A percentile compares a stretch with the other conserved stretches of the same genome.
phyloP scores from a whole-genome alignment of 2,888 invertebrate genomes.

The Euproctis similis region DNA sequence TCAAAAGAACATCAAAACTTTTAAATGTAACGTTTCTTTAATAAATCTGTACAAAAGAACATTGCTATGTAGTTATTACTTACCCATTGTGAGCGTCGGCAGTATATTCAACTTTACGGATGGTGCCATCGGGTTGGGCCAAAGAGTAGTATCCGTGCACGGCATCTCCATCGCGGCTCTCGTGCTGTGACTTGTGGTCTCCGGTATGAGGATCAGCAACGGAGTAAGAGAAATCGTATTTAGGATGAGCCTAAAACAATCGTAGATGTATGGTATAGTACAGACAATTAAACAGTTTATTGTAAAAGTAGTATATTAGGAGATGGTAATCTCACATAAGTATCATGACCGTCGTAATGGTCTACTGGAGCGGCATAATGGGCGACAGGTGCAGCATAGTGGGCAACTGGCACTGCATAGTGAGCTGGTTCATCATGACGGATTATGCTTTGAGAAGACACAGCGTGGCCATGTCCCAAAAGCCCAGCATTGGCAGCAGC shows the following conservation, averaged over 20 bases:
- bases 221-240: slow-evolving; percentile 69
- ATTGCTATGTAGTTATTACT: no score
- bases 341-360: slow-evolving; percentile 25
- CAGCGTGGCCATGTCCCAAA: slow-evolving; percentile 17
- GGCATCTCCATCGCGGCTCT: slow-evolving; percentile 67
- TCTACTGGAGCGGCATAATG: slow-evolving; percentile 8
- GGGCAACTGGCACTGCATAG: not conserved
- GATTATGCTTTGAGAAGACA: slow-evolving; percentile 22
- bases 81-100: slow-evolving; percentile 47
- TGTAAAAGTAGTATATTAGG: no score
- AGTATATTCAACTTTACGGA: slow-evolving; percentile 68
- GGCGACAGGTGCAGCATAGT: slow-evolving; percentile 23
- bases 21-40: no score
- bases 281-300: no score
- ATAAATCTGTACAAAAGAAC: no score
- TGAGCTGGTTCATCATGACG: slow-evolving; percentile 21
- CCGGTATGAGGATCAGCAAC: slow-evolving; percentile 75
- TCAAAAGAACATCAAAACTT: no score
- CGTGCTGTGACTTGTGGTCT: slow-evolving; percentile 74
- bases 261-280: no score
- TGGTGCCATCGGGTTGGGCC: slow-evolving; percentile 67
- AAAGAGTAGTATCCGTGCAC: slow-evolving; percentile 76
- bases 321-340: slow-evolving; percentile 18
- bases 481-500: slow-evolving; percentile 12
- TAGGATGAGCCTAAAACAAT: slow-evolving; percentile 49